A percentile compares a stretch with the other conserved stretches of the same genome.
phyloP scores from a whole-genome alignment of 2,797 vertebrate genomes.

The Gastrophryne carolinensis region DNA sequence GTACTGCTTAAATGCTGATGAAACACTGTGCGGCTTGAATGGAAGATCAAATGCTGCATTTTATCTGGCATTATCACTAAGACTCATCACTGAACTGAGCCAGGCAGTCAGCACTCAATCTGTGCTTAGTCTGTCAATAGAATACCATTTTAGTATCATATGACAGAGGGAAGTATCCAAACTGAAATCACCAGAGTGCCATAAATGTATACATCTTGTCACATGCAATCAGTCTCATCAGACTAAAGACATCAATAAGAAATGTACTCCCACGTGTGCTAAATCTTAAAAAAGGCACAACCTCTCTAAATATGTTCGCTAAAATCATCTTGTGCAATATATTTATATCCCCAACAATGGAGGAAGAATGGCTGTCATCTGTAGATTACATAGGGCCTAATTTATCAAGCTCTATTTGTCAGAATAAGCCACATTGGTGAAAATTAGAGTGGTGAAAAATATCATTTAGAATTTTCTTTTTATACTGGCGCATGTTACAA shows the following conservation, averaged over 20 bases:
- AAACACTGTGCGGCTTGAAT: conserved; percentile 51
- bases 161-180: conserved; percentile 43
- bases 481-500: too few relatives aligned
- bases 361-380: too few relatives aligned
- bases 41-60: conserved; percentile 42
- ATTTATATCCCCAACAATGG: too few relatives aligned
- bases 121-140: conserved; percentile 39
- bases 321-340: too few relatives aligned
- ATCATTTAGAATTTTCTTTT: too few relatives aligned
- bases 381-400: too few relatives aligned
- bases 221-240: conserved; percentile 15
- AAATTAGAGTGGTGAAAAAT: too few relatives aligned
- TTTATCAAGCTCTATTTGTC: too few relatives aligned
- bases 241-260: conserved; percentile 24
- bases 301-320: too few relatives aligned
- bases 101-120: conserved; percentile 17
- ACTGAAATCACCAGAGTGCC: conserved; percentile 29
- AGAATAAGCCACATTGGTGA: too few relatives aligned
- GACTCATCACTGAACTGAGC: conserved; percentile 42
- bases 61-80: conserved; percentile 48
- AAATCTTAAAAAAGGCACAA: too few relatives aligned
- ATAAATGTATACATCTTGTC: conserved; percentile 1
- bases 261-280: background rate
- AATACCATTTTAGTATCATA: conserved; percentile 25
- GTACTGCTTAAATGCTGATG: conserved; percentile 54